Conservation (phyloP, 2,797 vertebrate genomes). For the Cottoperca gobio region DNA sequence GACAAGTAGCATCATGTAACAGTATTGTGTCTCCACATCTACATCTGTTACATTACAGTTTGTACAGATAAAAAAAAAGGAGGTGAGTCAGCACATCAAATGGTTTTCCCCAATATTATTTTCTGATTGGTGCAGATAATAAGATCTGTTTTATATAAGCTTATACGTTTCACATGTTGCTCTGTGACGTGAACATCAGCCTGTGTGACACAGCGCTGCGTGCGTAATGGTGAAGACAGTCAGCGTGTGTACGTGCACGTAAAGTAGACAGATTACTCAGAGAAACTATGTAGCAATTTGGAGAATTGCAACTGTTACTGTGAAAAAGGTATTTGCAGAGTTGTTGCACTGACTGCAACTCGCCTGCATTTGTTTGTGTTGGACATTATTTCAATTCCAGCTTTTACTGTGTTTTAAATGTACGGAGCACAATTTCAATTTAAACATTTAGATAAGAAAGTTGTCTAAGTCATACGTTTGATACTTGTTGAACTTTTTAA, state of each 20-base stretch:
- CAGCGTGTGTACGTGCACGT: background rate
- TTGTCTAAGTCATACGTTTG: too few species aligned
- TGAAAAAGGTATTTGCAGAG: too few species aligned
- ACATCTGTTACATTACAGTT: background rate
- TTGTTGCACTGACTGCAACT: background rate
- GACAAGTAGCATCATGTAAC: background rate
- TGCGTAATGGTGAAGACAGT: background rate
- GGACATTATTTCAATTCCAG: background rate
- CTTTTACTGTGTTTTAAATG: background rate
- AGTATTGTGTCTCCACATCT: background rate
- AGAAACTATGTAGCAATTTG: background rate
- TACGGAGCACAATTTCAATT: background rate
- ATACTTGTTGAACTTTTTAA: too few species aligned
- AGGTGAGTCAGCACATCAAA: too few species aligned
- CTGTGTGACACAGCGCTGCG: background rate
- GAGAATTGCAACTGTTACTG: background rate
- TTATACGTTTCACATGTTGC: background rate
- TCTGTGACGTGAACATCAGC: background rate
- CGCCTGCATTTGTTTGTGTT: background rate
- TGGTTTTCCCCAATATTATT: background rate
- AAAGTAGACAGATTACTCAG: background rate
- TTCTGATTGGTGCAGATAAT: background rate
- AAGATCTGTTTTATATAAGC: background rate
- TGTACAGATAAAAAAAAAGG: too few species aligned
- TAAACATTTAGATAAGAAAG: background rate